These are phyloP conservation scores for Dorcus parallelipipedus DNA, from an alignment of 2,888 invertebrate species.

Conservation along the genomic window DNA sequence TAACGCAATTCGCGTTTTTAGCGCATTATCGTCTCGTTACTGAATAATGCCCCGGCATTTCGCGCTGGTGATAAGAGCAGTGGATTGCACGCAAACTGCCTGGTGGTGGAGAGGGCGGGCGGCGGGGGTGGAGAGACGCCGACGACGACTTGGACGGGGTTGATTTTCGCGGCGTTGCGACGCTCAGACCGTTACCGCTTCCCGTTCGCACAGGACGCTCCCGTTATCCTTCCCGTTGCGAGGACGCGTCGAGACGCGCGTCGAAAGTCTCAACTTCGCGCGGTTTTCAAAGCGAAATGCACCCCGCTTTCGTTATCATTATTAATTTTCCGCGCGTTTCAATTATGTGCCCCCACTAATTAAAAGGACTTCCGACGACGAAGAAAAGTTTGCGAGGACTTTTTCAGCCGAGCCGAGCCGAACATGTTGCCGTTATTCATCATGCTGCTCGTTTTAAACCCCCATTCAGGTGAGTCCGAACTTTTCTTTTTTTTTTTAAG, in stretches of 20 bases:
- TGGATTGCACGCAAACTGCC: constrained; percentile 24
- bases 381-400: too few species aligned
- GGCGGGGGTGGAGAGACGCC: constrained; percentile 16
- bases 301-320: too few species aligned
- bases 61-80: constrained; percentile 21
- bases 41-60: constrained; percentile 8
- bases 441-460: too few species aligned
- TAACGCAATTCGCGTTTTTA: constrained; percentile 7
- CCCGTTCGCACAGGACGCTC: constrained; percentile 23
- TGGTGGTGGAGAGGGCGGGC: constrained; percentile 10
- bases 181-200: constrained; percentile 29
- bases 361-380: too few species aligned
- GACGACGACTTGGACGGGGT: constrained; percentile 19
- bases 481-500: too few species aligned
- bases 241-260: constrained; percentile 3
- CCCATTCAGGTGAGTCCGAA: too few species aligned
- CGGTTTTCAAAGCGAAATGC: too few species aligned
- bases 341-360: too few species aligned
- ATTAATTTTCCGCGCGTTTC: too few species aligned
- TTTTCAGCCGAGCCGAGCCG: too few species aligned
- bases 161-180: constrained; percentile 26
- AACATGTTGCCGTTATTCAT: too few species aligned
- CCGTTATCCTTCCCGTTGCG: constrained; percentile 9
- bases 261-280: neutral
- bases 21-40: neutral